These are phyloP conservation scores for Archaeoteleia sp. DNA, from an alignment of 2,888 invertebrate species.

Conservation along the genomic window DNA sequence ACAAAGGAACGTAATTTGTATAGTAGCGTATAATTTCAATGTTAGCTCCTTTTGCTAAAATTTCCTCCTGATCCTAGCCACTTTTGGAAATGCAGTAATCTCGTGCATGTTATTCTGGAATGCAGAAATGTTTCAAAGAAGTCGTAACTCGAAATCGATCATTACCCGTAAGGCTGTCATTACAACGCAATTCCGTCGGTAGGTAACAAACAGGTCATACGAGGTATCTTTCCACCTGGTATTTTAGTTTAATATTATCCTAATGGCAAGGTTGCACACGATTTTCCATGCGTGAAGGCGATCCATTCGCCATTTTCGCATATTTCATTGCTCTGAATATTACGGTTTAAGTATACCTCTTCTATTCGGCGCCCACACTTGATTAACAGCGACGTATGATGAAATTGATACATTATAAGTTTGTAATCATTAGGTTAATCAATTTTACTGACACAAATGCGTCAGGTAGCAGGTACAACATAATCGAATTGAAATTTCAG, in stretches of 20 bases:
- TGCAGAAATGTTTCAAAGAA: constrained; percentile 53
- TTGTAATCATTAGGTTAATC: constrained; percentile 6
- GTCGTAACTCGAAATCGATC: constrained; percentile 55
- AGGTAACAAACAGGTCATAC: constrained; percentile 58
- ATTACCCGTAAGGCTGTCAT: constrained; percentile 58
- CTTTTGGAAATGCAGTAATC: constrained; percentile 25
- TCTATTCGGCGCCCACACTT: neutral
- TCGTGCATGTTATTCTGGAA: constrained; percentile 37
- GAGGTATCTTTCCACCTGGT: constrained; percentile 44
- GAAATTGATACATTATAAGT: neutral
- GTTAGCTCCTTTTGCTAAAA: no score
- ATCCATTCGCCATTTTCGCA: constrained; percentile 32
- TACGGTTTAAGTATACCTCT: constrained; percentile 21
- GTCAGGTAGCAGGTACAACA: no score
- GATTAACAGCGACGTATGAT: constrained; percentile 15
- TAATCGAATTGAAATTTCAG: constrained; percentile 4
- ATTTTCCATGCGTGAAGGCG: constrained; percentile 32
- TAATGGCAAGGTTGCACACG: constrained; percentile 43
- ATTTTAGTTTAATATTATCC: constrained; percentile 52
- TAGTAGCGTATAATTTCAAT: constrained; percentile 57
- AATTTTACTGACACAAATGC: constrained; percentile 3
- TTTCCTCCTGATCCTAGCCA: constrained; percentile 21
- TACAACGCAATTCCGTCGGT: constrained; percentile 57
- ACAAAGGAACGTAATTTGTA: no score
- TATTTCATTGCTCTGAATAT: constrained; percentile 22